Evolutionary conservation across 1,140 invertebrate species (phyloP).

Genomic region (Chlorops oryzae): DNA sequence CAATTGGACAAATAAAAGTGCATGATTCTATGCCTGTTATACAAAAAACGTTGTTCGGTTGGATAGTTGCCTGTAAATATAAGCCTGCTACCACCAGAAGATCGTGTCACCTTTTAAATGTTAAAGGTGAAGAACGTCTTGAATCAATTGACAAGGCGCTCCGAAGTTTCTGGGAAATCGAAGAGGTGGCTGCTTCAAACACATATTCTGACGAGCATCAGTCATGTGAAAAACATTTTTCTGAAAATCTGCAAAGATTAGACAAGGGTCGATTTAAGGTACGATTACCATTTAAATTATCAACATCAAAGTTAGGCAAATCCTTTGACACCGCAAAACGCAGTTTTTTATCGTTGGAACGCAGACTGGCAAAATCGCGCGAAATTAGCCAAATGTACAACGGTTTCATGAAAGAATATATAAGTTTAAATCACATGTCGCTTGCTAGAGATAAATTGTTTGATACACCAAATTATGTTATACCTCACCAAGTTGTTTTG

Average conservation of each 20-base stretch:
- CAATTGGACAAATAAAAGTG: constrained; percentile 23
- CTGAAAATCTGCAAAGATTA: too few relatives aligned
- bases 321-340: constrained; percentile 18
- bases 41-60: constrained; percentile 38
- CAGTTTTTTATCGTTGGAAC: constrained; percentile 22
- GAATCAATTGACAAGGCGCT: too few relatives aligned
- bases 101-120: too few relatives aligned
- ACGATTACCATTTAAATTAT: constrained; percentile 23
- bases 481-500: constrained; percentile 32
- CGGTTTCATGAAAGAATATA: constrained; percentile 34
- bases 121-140: too few relatives aligned
- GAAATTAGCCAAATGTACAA: constrained; percentile 22
- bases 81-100: too few relatives aligned
- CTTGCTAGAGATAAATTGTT: too few relatives aligned
- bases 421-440: constrained; percentile 30
- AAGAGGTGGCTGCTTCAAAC: constrained; percentile 18
- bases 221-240: constrained; percentile 20
- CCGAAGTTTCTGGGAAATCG: constrained; percentile 27
- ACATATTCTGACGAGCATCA: constrained; percentile 18
- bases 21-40: constrained; percentile 18
- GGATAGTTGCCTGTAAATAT: constrained; percentile 22
- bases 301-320: neutral
- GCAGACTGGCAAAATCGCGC: constrained; percentile 15
- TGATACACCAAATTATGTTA: neutral
- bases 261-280: constrained; percentile 25